Conservation (phyloP, 2,113 vertebrate species). For the Hemiscyllium ocellatum region DNA sequence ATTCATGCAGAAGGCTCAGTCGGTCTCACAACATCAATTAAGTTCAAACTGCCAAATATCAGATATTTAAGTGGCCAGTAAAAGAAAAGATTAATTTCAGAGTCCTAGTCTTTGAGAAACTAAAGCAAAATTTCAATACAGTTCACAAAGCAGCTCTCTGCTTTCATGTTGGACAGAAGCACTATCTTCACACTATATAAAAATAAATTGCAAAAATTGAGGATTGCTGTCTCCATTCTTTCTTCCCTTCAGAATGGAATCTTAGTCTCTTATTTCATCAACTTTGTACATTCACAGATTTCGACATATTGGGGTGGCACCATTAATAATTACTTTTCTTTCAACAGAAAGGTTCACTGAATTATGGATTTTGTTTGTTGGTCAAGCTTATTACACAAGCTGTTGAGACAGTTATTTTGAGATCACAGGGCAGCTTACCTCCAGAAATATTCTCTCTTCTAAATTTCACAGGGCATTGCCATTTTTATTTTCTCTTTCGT, state of each 20-base stretch:
- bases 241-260: not conserved
- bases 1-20: not conserved
- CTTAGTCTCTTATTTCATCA: not conserved
- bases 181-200: not conserved
- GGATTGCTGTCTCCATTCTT: not conserved
- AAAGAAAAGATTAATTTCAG: not conserved
- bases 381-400: not conserved
- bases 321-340: not conserved
- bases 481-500: not conserved
- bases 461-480: not conserved
- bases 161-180: not conserved
- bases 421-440: not conserved
- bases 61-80: not conserved
- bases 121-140: not conserved
- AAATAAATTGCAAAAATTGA: not conserved
- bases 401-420: not conserved
- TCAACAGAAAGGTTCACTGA: not conserved
- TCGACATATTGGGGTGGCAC: too few species aligned
- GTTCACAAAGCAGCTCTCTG: not conserved
- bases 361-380: not conserved
- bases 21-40: not conserved
- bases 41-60: constrained; percentile 12
- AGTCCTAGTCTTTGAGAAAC: not conserved
- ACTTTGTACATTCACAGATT: not conserved
- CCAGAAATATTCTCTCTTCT: not conserved